Percentiles rank a stretch among this genome's conserved stretches.
Evolutionary conservation across 2,888 invertebrate genomes (phyloP).

Genomic region (Tineola bisselliella): DNA sequence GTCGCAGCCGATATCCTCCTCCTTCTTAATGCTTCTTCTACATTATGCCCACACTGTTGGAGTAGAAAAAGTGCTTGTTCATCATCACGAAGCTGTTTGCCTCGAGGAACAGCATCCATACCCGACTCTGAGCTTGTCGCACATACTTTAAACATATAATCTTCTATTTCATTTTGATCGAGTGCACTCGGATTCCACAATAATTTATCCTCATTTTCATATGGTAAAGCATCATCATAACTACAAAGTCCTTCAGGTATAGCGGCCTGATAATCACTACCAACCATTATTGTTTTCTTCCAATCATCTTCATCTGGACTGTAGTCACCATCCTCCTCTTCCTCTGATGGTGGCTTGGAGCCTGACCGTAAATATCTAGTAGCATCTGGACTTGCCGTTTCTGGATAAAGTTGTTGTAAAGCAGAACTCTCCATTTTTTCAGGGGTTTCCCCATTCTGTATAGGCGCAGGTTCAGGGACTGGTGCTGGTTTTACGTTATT

Average conservation of each 20-base stretch:
- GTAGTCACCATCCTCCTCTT: slow-evolving; percentile 84
- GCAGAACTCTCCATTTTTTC: slow-evolving; percentile 58
- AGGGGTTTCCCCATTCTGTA: slow-evolving; percentile 46
- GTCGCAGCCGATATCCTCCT: slow-evolving; percentile 77
- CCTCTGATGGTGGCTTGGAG: slow-evolving; percentile 81
- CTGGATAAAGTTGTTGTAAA: slow-evolving; percentile 51
- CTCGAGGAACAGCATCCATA: slow-evolving; percentile 71
- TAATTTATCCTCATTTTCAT: slow-evolving; percentile 94
- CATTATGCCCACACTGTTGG: slow-evolving; percentile 93
- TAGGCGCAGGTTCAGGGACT: slow-evolving; percentile 26
- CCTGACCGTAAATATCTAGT: slow-evolving; percentile 66
- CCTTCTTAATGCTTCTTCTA: slow-evolving; percentile 90
- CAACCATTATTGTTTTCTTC: slow-evolving; percentile 96
- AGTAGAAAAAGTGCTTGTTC: slow-evolving; percentile 90
- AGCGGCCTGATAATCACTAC: slow-evolving; percentile 90
- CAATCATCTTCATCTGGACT: slow-evolving; percentile 88
- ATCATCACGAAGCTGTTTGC: slow-evolving; percentile 84
- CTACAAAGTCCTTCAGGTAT: slow-evolving; percentile 92
- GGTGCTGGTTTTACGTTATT: slow-evolving; percentile 49
- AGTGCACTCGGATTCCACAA: slow-evolving; percentile 90
- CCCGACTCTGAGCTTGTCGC: slow-evolving; percentile 54
- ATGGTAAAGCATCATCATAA: slow-evolving; percentile 93
- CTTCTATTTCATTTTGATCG: slow-evolving; percentile 77
- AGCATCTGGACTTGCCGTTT: slow-evolving; percentile 50
- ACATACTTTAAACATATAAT: slow-evolving; percentile 76